Evolutionary conservation across 2,797 vertebrate genomes (phyloP).

Genomic region (Morus bassanus): DNA sequence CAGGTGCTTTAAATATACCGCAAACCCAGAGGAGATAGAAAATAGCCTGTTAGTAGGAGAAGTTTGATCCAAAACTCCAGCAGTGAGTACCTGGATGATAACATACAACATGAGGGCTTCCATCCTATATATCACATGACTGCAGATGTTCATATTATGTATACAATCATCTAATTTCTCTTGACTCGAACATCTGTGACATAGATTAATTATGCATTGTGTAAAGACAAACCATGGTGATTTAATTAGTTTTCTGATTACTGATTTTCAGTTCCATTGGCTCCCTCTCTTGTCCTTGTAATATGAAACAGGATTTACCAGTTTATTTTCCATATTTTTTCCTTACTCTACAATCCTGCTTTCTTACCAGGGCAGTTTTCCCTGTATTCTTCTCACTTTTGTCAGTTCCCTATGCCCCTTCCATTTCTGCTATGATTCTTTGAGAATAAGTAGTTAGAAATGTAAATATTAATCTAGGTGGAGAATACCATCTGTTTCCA

Average conservation of each 20-base stretch:
- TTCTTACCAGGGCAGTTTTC: neutral
- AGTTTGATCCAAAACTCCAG: neutral
- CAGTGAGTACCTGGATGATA: neutral
- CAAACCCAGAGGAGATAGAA: neutral
- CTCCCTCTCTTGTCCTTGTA: conserved; percentile 25
- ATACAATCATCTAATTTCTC: conserved; percentile 47
- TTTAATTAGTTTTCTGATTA: conserved; percentile 66
- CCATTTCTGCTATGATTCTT: neutral
- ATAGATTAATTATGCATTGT: conserved; percentile 61
- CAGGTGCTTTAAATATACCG: neutral
- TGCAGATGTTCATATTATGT: conserved; percentile 53
- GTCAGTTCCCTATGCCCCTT: neutral
- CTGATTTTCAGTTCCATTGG: conserved; percentile 44
- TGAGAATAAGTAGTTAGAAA: conserved; percentile 6
- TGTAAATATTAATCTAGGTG: conserved; percentile 46
- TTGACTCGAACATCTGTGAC: conserved; percentile 59
- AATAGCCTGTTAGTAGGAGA: neutral
- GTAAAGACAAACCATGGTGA: conserved; percentile 35
- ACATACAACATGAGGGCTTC: neutral
- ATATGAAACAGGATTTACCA: neutral
- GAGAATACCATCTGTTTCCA: conserved; percentile 18
- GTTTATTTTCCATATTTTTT: neutral
- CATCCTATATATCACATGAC: neutral
- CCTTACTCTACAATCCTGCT: neutral
- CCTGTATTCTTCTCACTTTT: neutral